Evolutionary conservation across 2,888 invertebrate species (phyloP), one percentile per base, ranked within the genome.

Genomic region (Hypomecis atomaria): DNA sequence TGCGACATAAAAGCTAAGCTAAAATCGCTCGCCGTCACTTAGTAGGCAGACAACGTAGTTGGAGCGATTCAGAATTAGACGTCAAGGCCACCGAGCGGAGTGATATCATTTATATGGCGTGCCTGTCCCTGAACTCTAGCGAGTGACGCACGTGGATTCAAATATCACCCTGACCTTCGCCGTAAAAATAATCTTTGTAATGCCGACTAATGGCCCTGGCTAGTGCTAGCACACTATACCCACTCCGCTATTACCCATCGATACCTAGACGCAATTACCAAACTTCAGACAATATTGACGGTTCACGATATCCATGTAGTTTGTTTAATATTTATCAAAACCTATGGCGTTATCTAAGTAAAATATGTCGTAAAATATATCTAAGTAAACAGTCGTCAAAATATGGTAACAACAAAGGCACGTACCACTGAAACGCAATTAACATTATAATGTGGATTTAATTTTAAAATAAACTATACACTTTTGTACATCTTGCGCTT

Each of bases 21-120:
- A 65, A 72, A 63, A 67, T 63, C 66, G 76, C 70, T 77, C 69
- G 71, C 71, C 76, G 72, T 69, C 75, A 80, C 81, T 89, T 87
- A 83, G 85, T 85, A 89, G 81, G 86, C 89, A 88, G 86, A 89
- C 88, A 78, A 79, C 89, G 88, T 89, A 87, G 87, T 86, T 86
- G 79, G 82, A 87, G 80, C 87, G 86, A 85, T 87, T 88, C 89
- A 85, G 87, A 89, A 89, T 91, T 88, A 88, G 86, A 84, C 85
- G 85, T 81, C 89, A 90, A 91, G 92, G 91, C 84, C 88, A 78
- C 73, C 75, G 71, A 80, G 78, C 81, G 72, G 81, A 87, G 84
- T 88, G 87, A 90, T 90, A 90, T 91, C 90, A 91, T 89, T 90
- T 89, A 86, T 86, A 83, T 88, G 87, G 88, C 84, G 85, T 75